Evolutionary conservation across 1,140 invertebrate genomes (phyloP), one percentile per base, ranked within the genome.

Genomic region (Palaemon carinicauda): DNA sequence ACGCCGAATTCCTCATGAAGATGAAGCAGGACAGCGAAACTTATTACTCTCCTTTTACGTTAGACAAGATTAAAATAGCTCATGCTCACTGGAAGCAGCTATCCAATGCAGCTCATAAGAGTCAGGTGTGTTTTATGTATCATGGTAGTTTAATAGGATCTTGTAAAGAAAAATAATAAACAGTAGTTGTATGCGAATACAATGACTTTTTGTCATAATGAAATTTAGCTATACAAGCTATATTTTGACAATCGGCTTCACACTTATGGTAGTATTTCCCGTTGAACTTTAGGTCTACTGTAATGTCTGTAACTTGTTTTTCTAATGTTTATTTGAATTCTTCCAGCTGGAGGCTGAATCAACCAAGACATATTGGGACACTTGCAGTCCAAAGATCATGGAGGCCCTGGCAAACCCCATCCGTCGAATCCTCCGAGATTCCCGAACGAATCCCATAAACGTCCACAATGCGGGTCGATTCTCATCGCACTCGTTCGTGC

Each of bases 281-380:
- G n/a, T n/a, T n/a, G n/a, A n/a, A n/a, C n/a, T n/a, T n/a, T n/a
- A n/a, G n/a, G n/a, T n/a, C n/a, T n/a, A n/a, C n/a, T n/a, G n/a
- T n/a, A n/a, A n/a, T n/a, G n/a, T n/a, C n/a, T n/a, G n/a, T n/a
- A n/a, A 41, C 19, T 3, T 41, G 33, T 41, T 41, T 41, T 41
- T 41, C 33, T 9, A 41, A 41, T 9, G 9, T 41, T 41, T 1
- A 21, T n/a, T 19, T 78, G n/a, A 21, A 53, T 27, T 86, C 80
- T 74, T 80, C 33, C 33, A 93, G 56, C 93, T 93, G 80, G 93
- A 95, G 90, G 95, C 96, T 0, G 95, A 95, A 85, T 89, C 91
- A 24, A 97, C 96, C 0, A 94, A 94, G 90, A 89, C 92, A 33
- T 96, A 96, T 93, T 97, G 96, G 96, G 94, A 96, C 90, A 94